A percentile compares a stretch with the other conserved stretches of the same genome.
phyloP scores from a whole-genome alignment of 2,797 vertebrate genomes.

The Bucorvus abyssinicus region DNA sequence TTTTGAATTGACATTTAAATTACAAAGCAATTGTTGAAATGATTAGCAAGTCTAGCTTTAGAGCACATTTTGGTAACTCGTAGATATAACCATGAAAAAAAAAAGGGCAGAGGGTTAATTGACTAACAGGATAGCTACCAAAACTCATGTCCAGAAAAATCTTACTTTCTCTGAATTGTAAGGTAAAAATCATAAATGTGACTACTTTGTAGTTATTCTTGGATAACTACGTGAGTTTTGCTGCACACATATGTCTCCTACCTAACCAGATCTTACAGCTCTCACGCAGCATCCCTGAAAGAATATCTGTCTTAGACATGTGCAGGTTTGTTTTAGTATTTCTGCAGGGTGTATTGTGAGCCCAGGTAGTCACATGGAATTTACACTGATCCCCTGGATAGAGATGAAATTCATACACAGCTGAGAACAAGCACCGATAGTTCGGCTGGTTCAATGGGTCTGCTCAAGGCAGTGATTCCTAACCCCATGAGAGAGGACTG shows the following conservation, averaged over 20 bases:
- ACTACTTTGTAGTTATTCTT: not conserved
- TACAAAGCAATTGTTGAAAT: not conserved
- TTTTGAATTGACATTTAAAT: not conserved
- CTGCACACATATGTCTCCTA: rapidly evolving
- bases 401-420: not conserved
- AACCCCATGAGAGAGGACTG: not conserved
- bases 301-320: not conserved
- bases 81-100: not conserved
- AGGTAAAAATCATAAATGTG: not conserved
- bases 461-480: not conserved
- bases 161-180: not conserved
- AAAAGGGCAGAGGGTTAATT: not conserved
- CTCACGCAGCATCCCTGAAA: not conserved
- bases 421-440: not conserved
- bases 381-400: not conserved
- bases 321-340: not conserved
- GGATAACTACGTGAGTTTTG: not conserved
- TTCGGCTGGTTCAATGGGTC: not conserved
- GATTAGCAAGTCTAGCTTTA: not conserved
- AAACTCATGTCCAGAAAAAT: not conserved
- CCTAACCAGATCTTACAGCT: not conserved
- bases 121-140: not conserved
- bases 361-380: not conserved
- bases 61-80: not conserved
- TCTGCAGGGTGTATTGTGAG: not conserved